phyloP scores from a whole-genome alignment of 2,888 invertebrate genomes.

The Drosophila silvestris region DNA sequence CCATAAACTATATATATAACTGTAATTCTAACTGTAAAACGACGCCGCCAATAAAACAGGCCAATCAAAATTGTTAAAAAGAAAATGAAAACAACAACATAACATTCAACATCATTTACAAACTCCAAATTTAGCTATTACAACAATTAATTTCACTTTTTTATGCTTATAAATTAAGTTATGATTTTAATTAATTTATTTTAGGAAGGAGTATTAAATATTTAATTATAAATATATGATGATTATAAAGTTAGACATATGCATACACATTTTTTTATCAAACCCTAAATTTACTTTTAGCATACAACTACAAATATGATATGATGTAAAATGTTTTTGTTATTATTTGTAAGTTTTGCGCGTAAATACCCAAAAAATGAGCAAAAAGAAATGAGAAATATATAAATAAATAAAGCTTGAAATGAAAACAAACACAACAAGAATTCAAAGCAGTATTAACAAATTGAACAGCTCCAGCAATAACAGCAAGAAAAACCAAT shows the following conservation, averaged over 20 bases:
- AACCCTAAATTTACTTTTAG: constrained; percentile 34
- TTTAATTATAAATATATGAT: constrained; percentile 17
- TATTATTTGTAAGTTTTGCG: constrained; percentile 76
- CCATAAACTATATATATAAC: constrained; percentile 46
- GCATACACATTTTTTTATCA: constrained; percentile 14
- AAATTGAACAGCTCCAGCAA: constrained; percentile 13
- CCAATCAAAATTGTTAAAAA: constrained; percentile 48
- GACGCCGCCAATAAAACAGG: constrained; percentile 46
- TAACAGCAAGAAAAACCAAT: constrained; percentile 6
- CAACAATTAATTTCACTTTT: constrained; percentile 11
- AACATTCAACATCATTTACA: constrained; percentile 21
- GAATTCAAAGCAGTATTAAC: constrained; percentile 27
- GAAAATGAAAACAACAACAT: constrained; percentile 9
- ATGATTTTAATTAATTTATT: constrained; percentile 51
- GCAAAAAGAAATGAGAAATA: constrained; percentile 32
- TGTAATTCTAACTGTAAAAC: constrained; percentile 45
- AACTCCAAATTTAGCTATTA: constrained; percentile 39
- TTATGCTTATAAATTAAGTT: constrained; percentile 19
- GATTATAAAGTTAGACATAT: constrained; percentile 6
- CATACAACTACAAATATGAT: constrained; percentile 31
- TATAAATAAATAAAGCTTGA: constrained; percentile 45
- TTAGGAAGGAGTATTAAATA: constrained; percentile 27
- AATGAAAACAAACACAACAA: constrained; percentile 26
- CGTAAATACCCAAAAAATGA: constrained; percentile 36
- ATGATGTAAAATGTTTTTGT: constrained; percentile 73